Conservation (phyloP, 2,888 invertebrate genomes). For the Drosophila tripunctata region DNA sequence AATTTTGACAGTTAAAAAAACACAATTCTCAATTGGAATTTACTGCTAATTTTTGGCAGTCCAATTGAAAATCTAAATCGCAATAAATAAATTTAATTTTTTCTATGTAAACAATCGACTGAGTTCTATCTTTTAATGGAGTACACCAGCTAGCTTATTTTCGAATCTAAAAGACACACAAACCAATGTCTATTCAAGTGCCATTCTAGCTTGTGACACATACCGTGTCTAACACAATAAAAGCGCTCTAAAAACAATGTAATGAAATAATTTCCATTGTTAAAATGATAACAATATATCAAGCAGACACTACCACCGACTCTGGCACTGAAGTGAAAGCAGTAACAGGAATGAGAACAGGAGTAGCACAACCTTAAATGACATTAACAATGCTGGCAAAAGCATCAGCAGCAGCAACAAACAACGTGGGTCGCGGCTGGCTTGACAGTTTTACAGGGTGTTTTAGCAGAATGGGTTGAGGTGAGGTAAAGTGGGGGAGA, state of each 20-base stretch:
- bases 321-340: conserved; percentile 17
- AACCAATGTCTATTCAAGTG: neutral
- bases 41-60: too few relatives aligned
- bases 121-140: too few relatives aligned
- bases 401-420: conserved; percentile 22
- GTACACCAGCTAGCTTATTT: neutral
- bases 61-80: too few relatives aligned
- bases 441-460: conserved; percentile 60
- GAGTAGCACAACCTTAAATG: conserved; percentile 40
- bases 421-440: conserved; percentile 53
- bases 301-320: conserved; percentile 74
- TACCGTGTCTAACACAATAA: conserved; percentile 70
- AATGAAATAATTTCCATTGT: conserved; percentile 83
- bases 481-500: neutral
- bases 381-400: conserved; percentile 61
- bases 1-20: too few relatives aligned
- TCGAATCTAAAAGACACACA: neutral
- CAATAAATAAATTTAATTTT: too few relatives aligned
- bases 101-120: too few relatives aligned
- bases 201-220: conserved; percentile 4
- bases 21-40: too few relatives aligned
- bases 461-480: too few relatives aligned
- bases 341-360: conserved; percentile 1
- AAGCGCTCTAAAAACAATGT: conserved; percentile 73
- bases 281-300: conserved; percentile 83